Percentiles rank a stretch among this genome's conserved stretches.
phyloP scores from a whole-genome alignment of 2,888 invertebrate genomes.

The Ischnura elegans region DNA sequence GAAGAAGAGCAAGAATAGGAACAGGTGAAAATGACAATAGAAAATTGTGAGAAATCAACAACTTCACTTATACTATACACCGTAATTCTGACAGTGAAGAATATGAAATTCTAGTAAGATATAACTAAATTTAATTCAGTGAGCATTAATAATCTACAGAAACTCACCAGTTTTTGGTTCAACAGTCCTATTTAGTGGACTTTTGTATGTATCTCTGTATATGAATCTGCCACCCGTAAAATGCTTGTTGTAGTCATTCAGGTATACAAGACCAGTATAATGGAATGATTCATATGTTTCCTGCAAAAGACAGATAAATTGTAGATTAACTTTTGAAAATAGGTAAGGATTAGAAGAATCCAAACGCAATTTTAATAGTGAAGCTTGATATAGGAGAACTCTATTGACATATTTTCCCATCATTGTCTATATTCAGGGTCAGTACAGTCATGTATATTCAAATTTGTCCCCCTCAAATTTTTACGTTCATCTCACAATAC shows the following conservation, averaged over 20 bases:
- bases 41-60: conserved; percentile 50
- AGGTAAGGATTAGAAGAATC: no score
- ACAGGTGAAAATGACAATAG: conserved; percentile 26
- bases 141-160: background rate
- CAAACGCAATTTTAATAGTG: no score
- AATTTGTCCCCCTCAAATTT: no score
- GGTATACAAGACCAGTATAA: conserved; percentile 90
- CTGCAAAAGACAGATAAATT: conserved; percentile 78
- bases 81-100: no score
- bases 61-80: no score
- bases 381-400: no score
- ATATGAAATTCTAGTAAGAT: no score
- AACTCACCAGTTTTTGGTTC: conserved; percentile 86
- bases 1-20: background rate
- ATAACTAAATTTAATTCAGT: no score
- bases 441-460: no score
- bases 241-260: conserved; percentile 87
- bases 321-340: background rate
- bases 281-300: conserved; percentile 92
- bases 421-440: no score
- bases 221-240: conserved; percentile 92
- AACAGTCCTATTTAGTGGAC: conserved; percentile 82
- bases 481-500: no score
- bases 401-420: no score
- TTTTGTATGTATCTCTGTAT: conserved; percentile 84